Percentiles rank a stretch among this genome's conserved stretches.
phyloP scores from a whole-genome alignment of 1,140 invertebrate genomes.

The Anagrus nilaparvatae region DNA sequence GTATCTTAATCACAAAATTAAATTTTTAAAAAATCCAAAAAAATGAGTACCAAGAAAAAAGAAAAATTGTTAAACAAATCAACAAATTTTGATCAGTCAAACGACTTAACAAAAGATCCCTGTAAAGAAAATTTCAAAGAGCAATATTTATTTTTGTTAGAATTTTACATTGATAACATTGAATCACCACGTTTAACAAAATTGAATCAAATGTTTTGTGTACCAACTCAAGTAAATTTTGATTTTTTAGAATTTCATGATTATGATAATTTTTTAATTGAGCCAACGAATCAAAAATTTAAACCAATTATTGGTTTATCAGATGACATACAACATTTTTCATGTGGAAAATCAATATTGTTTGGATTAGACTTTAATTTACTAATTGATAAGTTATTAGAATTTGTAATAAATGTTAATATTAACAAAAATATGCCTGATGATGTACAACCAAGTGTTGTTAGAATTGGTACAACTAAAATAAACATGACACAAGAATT shows the following conservation, averaged over 20 bases:
- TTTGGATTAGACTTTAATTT: constrained; percentile 24
- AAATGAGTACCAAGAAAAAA: too few species aligned
- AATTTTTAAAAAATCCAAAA: too few species aligned
- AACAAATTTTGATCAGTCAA: too few species aligned
- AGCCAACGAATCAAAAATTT: too few species aligned
- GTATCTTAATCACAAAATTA: too few species aligned
- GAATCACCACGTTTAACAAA: constrained; percentile 25
- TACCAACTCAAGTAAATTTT: constrained; percentile 31
- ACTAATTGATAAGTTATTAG: constrained; percentile 12
- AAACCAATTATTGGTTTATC: constrained; percentile 19
- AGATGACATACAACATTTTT: constrained; percentile 27
- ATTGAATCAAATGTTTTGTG: constrained; percentile 33
- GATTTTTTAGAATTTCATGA: too few species aligned
- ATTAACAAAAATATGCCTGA: constrained; percentile 29
- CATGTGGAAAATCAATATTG: constrained; percentile 29
- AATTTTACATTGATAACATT: constrained; percentile 32
- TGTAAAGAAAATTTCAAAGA: constrained; percentile 11
- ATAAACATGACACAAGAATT: constrained; percentile 33
- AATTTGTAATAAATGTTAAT: constrained; percentile 24
- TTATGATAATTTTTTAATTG: too few species aligned
- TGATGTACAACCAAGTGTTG: constrained; percentile 22
- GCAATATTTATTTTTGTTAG: constrained; percentile 34
- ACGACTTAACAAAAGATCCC: neutral
- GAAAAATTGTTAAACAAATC: too few species aligned
- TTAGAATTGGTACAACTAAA: constrained; percentile 24